These are phyloP conservation scores for Petrocephalus schoutedeni DNA, from an alignment of 2,797 vertebrate species.

Conservation along the genomic window DNA sequence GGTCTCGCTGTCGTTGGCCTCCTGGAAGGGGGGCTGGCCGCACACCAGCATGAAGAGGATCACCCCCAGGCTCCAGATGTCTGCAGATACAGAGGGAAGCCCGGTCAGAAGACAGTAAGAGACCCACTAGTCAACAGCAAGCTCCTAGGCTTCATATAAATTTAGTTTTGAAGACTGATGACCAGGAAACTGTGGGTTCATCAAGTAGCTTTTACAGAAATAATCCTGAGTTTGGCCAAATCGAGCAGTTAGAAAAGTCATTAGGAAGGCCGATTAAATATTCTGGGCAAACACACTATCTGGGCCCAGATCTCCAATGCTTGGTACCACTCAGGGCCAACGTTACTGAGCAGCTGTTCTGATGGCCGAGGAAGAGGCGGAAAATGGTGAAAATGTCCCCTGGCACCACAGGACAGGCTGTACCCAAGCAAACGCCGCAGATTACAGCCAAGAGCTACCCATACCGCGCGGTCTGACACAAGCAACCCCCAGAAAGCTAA, in stretches of 20 bases:
- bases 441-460: neutral
- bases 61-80: slow-evolving; percentile 77
- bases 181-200: neutral
- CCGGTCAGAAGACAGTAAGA: neutral
- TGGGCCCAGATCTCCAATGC: neutral
- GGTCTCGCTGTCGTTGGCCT: slow-evolving; percentile 77
- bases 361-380: neutral
- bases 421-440: neutral
- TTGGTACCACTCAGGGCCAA: neutral
- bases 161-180: neutral
- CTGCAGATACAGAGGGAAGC: slow-evolving; percentile 43
- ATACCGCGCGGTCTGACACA: neutral
- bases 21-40: slow-evolving; percentile 74
- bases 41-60: slow-evolving; percentile 78
- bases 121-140: neutral
- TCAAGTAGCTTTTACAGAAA: neutral
- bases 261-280: neutral
- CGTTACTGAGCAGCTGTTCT: neutral
- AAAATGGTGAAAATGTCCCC: neutral
- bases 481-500: neutral
- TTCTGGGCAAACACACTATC: neutral
- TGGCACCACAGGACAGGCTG: neutral
- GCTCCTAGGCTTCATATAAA: neutral
- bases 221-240: neutral
- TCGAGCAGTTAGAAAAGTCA: neutral